Evolutionary conservation across 2,113 vertebrate genomes (phyloP).

Genomic region (Cottus gobio): DNA sequence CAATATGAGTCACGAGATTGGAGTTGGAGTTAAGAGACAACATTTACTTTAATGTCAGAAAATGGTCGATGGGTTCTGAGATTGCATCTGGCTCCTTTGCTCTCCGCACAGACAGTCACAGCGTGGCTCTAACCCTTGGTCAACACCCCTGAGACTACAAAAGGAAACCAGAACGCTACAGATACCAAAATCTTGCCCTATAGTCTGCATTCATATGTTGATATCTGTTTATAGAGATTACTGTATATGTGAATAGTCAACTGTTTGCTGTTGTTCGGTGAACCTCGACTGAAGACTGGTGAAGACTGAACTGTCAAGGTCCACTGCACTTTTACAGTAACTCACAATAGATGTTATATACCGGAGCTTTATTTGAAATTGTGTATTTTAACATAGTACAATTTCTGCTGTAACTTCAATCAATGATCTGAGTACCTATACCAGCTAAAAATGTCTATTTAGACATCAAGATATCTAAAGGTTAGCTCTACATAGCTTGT

Average conservation of each 20-base stretch:
- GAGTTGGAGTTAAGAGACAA: no score
- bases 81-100: neutral
- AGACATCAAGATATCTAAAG: slow-evolving; percentile 11
- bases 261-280: neutral
- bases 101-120: neutral
- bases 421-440: neutral
- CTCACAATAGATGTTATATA: neutral
- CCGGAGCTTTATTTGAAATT: neutral
- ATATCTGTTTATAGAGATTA: neutral
- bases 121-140: no score
- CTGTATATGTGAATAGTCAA: neutral
- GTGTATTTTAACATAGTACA: neutral
- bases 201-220: neutral
- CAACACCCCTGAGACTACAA: no score
- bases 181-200: no score
- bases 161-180: no score
- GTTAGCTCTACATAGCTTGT: slow-evolving; percentile 16
- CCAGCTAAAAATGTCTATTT: slow-evolving; percentile 2
- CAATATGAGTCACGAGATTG: no score
- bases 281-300: no score
- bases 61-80: neutral
- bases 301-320: neutral
- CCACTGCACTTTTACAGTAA: neutral
- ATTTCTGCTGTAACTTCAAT: neutral
- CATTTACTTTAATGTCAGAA: no score